phyloP scores from a whole-genome alignment of 2,888 invertebrate species.

The Pseudolycoriella hygida region DNA sequence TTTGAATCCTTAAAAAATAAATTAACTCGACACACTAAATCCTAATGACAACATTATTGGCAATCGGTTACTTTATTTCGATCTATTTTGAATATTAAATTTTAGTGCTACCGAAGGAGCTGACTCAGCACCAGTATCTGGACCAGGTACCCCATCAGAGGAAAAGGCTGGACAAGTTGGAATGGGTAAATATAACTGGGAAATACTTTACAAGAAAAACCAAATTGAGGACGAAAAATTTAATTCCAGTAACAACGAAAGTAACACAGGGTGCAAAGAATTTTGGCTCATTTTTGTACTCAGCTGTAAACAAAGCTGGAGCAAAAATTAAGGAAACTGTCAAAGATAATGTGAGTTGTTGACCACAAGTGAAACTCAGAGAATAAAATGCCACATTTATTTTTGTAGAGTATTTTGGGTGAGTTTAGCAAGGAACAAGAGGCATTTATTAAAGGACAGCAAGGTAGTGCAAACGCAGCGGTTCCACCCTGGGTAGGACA shows the following conservation, averaged over 20 bases:
- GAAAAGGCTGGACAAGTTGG: slow-evolving; percentile 66
- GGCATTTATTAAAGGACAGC: slow-evolving; percentile 81
- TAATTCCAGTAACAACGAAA: slow-evolving; percentile 58
- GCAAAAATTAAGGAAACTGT: slow-evolving; percentile 93
- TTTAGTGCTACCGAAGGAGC: slow-evolving; percentile 79
- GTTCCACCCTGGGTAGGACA: slow-evolving; percentile 91
- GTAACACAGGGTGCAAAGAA: slow-evolving; percentile 80
- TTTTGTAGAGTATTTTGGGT: slow-evolving; percentile 73
- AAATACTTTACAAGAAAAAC: slow-evolving; percentile 7
- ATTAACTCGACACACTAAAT: too few relatives aligned
- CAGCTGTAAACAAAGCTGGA: slow-evolving; percentile 90
- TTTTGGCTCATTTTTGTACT: slow-evolving; percentile 82
- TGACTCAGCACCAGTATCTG: slow-evolving; percentile 68
- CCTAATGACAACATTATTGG: too few relatives aligned
- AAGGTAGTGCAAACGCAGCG: slow-evolving; percentile 46
- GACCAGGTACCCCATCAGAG: slow-evolving; percentile 59
- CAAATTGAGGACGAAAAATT: slow-evolving; percentile 2
- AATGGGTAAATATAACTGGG: slow-evolving; percentile 31
- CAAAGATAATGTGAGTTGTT: slow-evolving; percentile 74
- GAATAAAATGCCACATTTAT: slow-evolving; percentile 10
- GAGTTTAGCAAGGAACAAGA: slow-evolving; percentile 96
- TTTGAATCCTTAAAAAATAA: too few relatives aligned
- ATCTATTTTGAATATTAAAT: slow-evolving; percentile 6
- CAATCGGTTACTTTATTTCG: too few relatives aligned
- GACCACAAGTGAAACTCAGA: neutral